Conservation (phyloP, 2,797 vertebrate species). For the Gobionotothen gibberifrons region DNA sequence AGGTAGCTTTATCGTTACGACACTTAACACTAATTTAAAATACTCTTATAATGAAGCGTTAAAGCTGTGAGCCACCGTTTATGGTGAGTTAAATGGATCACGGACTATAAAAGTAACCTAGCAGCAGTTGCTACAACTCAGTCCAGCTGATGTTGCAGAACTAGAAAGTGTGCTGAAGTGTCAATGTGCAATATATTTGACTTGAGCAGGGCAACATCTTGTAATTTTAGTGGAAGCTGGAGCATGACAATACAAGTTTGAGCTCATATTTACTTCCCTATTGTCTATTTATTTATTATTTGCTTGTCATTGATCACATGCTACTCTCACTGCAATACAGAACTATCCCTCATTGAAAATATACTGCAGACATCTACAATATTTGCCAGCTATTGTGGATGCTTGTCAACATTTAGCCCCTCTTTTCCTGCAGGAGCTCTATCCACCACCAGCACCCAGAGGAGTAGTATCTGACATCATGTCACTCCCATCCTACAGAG, state of each 20-base stretch:
- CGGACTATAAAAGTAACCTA: constrained; percentile 6
- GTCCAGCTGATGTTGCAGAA: constrained; percentile 28
- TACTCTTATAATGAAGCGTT: background rate
- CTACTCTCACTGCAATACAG: background rate
- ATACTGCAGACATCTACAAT: background rate
- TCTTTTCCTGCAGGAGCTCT: constrained; percentile 56
- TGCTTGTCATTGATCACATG: background rate
- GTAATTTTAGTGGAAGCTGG: background rate
- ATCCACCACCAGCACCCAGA: constrained; percentile 24
- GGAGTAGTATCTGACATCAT: constrained; percentile 75
- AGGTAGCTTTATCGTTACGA: constrained; percentile 47
- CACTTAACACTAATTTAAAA: background rate
- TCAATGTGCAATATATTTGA: constrained; percentile 12
- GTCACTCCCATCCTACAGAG: constrained; percentile 86
- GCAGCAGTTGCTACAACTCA: constrained; percentile 48
- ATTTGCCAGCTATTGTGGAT: background rate
- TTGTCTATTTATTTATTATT: background rate
- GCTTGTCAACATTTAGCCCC: constrained; percentile 1
- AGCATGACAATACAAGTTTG: background rate
- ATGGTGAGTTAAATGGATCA: background rate
- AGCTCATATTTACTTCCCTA: background rate
- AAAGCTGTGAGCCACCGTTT: background rate
- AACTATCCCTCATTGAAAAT: background rate
- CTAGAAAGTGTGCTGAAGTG: background rate
- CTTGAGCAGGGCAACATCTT: background rate